phyloP scores from a whole-genome alignment of 2,797 vertebrate genomes.

The Linurgus olivaceus region DNA sequence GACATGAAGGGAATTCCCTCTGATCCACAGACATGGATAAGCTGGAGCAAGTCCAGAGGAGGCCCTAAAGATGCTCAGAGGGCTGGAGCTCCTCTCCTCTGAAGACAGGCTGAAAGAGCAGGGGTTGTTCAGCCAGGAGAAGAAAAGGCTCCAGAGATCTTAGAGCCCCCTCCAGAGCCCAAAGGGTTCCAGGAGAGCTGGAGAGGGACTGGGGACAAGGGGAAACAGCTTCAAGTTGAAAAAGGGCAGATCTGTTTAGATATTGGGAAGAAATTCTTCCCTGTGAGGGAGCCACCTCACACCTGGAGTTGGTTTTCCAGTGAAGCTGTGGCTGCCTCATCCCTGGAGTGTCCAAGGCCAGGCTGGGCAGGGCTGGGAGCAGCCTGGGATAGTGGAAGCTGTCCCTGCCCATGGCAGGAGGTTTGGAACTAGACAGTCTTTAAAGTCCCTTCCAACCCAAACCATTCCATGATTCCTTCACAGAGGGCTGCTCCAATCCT shows the following conservation, averaged over 20 bases:
- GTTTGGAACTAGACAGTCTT: not conserved
- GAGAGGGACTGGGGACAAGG: not conserved
- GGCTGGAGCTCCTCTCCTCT: not conserved
- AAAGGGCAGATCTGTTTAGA: not conserved
- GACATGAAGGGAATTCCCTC: not conserved
- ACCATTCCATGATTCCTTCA: not conserved
- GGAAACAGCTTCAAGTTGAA: too few species aligned
- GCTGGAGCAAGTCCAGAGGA: not conserved
- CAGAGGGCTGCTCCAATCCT: not conserved
- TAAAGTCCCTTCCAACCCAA: not conserved
- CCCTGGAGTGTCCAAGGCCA: not conserved
- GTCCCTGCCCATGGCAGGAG: not conserved
- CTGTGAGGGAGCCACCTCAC: not conserved
- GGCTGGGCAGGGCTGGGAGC: not conserved
- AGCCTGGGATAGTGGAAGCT: not conserved
- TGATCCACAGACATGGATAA: not conserved
- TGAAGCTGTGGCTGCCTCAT: not conserved
- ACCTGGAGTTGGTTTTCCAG: not conserved
- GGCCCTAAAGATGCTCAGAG: not conserved
- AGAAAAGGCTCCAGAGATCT: not conserved
- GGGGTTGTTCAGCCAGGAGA: not conserved
- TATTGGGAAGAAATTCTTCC: not conserved
- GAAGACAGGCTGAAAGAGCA: not conserved
- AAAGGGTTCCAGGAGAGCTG: not conserved
- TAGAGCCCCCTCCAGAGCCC: not conserved